A percentile compares a stretch with the other conserved stretches of the same genome.
Conservation (phyloP, 2,113 vertebrate species). For the Etheostoma cragini region DNA sequence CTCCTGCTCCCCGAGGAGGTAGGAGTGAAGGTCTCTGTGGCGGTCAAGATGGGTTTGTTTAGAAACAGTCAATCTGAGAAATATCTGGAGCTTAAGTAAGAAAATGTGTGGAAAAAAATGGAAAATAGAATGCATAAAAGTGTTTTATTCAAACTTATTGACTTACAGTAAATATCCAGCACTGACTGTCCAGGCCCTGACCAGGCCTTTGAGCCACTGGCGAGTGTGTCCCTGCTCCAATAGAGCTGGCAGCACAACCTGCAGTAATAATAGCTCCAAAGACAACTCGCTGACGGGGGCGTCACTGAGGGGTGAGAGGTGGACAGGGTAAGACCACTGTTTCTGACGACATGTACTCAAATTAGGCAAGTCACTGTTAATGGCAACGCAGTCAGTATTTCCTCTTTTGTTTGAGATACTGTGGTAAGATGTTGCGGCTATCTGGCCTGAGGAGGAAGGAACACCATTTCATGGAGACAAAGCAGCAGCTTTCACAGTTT, state of each 20-base stretch:
- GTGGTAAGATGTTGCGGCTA: not conserved
- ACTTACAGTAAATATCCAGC: constrained; percentile 97
- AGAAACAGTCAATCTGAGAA: not conserved
- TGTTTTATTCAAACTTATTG: not conserved
- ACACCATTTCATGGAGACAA: not conserved
- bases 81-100: not conserved
- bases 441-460: not conserved
- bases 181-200: constrained; percentile 96
- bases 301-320: constrained; percentile 84
- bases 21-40: constrained; percentile 95
- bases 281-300: constrained; percentile 98
- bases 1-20: constrained; percentile 97
- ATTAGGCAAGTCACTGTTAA: not conserved
- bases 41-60: not conserved
- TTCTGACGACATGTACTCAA: not conserved
- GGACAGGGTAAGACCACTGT: constrained; percentile 11
- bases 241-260: constrained; percentile 98
- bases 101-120: not conserved
- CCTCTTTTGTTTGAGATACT: not conserved
- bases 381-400: not conserved
- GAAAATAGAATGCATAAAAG: not conserved
- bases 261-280: constrained; percentile 95
- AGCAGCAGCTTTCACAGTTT: not conserved
- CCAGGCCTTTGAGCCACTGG: constrained; percentile 98
- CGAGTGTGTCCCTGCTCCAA: constrained; percentile 98